phyloP scores from a whole-genome alignment of 2,888 invertebrate genomes.

The Andrena dorsata region DNA sequence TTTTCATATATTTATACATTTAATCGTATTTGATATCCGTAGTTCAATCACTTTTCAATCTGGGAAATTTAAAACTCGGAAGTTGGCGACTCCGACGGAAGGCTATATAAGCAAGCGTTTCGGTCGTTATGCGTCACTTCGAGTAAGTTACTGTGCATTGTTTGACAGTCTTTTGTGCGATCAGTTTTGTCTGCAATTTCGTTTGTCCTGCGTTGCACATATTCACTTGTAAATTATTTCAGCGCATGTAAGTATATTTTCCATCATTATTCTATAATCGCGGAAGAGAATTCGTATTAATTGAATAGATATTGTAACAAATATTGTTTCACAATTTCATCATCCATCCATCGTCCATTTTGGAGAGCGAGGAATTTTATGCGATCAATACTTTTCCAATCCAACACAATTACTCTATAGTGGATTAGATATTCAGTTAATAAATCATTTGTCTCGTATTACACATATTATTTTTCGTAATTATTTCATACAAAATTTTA shows the following conservation, averaged over 20 bases:
- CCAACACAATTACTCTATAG: neutral
- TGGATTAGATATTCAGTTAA: neutral
- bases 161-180: constrained; percentile 20
- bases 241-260: constrained; percentile 28
- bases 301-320: neutral
- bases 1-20: too few relatives aligned
- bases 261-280: neutral
- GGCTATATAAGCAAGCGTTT: neutral
- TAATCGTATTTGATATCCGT: too few relatives aligned
- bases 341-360: constrained; percentile 12
- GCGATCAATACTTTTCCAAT: constrained; percentile 4
- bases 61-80: neutral
- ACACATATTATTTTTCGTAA: neutral
- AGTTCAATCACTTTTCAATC: neutral
- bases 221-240: constrained; percentile 46
- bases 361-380: neutral
- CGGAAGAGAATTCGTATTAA: neutral
- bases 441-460: neutral
- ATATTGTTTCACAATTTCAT: neutral
- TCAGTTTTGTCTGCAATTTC: constrained; percentile 10
- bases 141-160: neutral
- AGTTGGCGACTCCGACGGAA: neutral
- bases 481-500: neutral
- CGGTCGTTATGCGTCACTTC: constrained; percentile 8
- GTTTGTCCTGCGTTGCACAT: constrained; percentile 29